Evolutionary conservation across 2,113 vertebrate species (phyloP).

Genomic region (Thamnaconus septentrionalis): DNA sequence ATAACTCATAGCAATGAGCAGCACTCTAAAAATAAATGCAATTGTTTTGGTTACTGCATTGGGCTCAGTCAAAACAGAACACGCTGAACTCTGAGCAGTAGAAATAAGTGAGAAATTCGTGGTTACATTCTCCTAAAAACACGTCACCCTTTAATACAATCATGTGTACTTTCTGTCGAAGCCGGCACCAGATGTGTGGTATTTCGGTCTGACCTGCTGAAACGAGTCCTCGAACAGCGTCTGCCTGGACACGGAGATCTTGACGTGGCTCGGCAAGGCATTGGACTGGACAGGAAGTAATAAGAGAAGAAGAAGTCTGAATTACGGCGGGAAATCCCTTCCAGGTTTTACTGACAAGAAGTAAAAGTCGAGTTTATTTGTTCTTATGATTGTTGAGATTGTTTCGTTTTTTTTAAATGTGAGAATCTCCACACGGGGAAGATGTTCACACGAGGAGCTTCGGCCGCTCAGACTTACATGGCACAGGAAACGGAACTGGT

Average conservation of each 20-base stretch:
- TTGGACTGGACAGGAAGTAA: constrained; percentile 80
- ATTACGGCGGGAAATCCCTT: background rate
- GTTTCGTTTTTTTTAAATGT: background rate
- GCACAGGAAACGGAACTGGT: constrained; percentile 98
- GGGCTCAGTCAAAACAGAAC: no score
- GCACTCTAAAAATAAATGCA: no score
- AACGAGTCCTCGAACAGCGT: constrained; percentile 98
- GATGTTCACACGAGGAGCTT: background rate
- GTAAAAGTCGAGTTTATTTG: background rate
- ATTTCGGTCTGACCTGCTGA: constrained; percentile 83
- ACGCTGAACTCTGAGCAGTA: no score
- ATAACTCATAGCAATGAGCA: no score
- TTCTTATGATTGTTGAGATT: background rate
- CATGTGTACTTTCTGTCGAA: background rate
- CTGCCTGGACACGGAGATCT: constrained; percentile 96
- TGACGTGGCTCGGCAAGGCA: constrained; percentile 93
- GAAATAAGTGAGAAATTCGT: no score
- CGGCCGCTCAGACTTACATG: constrained; percentile 82
- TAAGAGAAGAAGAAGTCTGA: background rate
- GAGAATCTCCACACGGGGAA: background rate
- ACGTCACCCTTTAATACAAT: no score
- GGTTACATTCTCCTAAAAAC: no score
- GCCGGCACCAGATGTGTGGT: background rate
- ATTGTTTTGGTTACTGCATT: no score
- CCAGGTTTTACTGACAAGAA: background rate